These are phyloP conservation scores for Kryptolebias ocellatus DNA, from an alignment of 2,797 vertebrate species.

Conservation along the genomic window DNA sequence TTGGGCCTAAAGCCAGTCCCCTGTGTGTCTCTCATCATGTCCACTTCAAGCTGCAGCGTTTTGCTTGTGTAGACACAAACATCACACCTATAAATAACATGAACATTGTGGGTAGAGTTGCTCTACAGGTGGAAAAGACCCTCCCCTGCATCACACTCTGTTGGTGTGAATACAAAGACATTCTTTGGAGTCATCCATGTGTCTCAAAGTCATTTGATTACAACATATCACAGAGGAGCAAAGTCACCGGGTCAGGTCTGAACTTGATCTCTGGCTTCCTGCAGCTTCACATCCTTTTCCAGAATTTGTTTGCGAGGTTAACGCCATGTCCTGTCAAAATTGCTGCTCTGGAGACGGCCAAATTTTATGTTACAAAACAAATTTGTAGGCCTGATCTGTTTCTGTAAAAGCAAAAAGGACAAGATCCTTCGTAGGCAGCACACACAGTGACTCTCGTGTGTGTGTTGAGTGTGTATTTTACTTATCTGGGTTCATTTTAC, in stretches of 20 bases:
- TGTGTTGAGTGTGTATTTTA: too few relatives aligned
- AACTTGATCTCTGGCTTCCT: conserved; percentile 9
- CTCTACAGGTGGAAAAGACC: not conserved
- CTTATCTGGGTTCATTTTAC: too few relatives aligned
- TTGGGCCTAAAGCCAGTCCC: not conserved
- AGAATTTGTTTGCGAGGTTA: not conserved
- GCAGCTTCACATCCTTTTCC: conserved; percentile 5
- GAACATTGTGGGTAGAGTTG: not conserved
- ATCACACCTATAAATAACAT: not conserved
- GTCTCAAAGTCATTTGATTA: conserved; percentile 10
- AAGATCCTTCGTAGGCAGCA: too few relatives aligned
- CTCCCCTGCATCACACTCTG: not conserved
- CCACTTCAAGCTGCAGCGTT: not conserved
- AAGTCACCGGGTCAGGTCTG: conserved; percentile 31
- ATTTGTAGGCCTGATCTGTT: too few relatives aligned
- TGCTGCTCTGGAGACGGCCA: too few relatives aligned
- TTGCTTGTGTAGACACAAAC: not conserved
- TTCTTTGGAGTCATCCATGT: conserved; percentile 3
- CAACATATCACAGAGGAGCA: conserved; percentile 15
- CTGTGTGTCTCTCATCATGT: not conserved
- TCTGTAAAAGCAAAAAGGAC: too few relatives aligned
- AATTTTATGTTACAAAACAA: too few relatives aligned
- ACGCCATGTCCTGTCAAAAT: too few relatives aligned
- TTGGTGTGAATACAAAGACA: not conserved
- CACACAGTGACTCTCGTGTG: too few relatives aligned